phyloP scores from a whole-genome alignment of 2,113 vertebrate genomes.

The Rhinogobius similis region DNA sequence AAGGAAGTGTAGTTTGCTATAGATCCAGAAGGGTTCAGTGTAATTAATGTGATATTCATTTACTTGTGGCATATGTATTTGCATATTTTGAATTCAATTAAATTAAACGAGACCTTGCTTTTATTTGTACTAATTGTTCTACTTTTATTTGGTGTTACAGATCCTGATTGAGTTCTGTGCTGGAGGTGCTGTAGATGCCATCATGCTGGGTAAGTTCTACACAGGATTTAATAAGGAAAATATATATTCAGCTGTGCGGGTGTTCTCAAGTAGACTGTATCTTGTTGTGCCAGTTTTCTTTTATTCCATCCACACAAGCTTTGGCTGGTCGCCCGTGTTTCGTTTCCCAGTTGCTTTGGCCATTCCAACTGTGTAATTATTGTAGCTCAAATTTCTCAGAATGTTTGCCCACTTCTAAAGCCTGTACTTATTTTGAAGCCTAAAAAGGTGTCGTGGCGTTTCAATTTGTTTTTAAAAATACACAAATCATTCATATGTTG shows the following conservation, averaged over 20 bases:
- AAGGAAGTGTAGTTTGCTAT: too few relatives aligned
- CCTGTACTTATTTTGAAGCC: slow-evolving; percentile 35
- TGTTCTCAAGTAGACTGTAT: slow-evolving; percentile 38
- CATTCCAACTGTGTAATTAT: slow-evolving; percentile 69
- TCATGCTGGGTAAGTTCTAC: slow-evolving; percentile 91
- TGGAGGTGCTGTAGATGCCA: slow-evolving; percentile 96
- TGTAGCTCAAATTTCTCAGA: slow-evolving; percentile 65
- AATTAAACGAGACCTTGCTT: background rate
- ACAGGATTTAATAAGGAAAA: slow-evolving; percentile 32
- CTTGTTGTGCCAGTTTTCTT: slow-evolving; percentile 47
- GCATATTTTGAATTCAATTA: too few relatives aligned
- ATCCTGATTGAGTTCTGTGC: slow-evolving; percentile 99
- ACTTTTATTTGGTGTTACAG: slow-evolving; percentile 72
- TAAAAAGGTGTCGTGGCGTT: slow-evolving; percentile 24
- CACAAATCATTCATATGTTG: slow-evolving; percentile 5
- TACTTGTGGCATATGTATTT: too few relatives aligned
- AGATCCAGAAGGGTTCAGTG: too few relatives aligned
- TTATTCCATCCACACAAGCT: slow-evolving; percentile 49
- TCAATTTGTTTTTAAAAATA: slow-evolving; percentile 10
- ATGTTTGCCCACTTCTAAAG: slow-evolving; percentile 53
- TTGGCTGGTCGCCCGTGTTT: slow-evolving; percentile 41
- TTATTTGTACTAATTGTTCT: slow-evolving; percentile 8
- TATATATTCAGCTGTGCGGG: slow-evolving; percentile 23
- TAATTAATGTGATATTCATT: too few relatives aligned
- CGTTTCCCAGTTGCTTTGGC: slow-evolving; percentile 29